phyloP scores from a whole-genome alignment of 2,888 invertebrate genomes.

The Caenorhabditis plicata region DNA sequence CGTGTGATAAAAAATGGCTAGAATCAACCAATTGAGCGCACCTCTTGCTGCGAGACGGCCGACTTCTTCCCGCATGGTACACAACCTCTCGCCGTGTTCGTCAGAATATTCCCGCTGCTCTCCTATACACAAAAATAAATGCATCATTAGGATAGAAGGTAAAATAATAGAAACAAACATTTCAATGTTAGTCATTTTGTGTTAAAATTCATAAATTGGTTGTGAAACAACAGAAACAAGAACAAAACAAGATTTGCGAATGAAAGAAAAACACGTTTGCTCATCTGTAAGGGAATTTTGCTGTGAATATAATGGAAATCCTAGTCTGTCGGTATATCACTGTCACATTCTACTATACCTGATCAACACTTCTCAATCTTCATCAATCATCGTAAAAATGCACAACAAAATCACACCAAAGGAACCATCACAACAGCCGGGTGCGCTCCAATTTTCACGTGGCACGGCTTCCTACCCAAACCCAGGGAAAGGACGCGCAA shows the following conservation, averaged over 20 bases:
- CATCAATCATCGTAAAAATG: no score
- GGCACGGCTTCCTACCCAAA: no score
- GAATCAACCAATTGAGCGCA: constrained; percentile 9
- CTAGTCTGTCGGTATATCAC: no score
- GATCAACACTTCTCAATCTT: no score
- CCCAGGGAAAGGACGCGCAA: no score
- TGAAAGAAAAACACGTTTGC: not conserved
- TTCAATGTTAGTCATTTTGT: no score
- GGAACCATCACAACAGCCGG: no score
- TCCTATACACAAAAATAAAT: constrained; percentile 31
- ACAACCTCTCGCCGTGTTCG: constrained; percentile 43
- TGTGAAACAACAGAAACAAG: not conserved
- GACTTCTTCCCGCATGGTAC: constrained; percentile 47
- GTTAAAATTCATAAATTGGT: not conserved
- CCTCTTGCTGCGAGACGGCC: constrained; percentile 36
- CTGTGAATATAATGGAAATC: no score
- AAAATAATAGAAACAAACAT: constrained; percentile 2
- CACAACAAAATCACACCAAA: no score
- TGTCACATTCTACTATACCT: no score
- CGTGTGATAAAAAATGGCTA: not conserved
- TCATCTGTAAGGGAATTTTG: no score
- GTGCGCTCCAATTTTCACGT: no score
- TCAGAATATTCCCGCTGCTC: constrained; percentile 39
- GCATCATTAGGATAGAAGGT: constrained; percentile 2
- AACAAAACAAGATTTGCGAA: not conserved